A percentile compares a stretch with the other conserved stretches of the same genome.
Conservation (phyloP, 2,113 vertebrate genomes). For the Varanus salvator region DNA sequence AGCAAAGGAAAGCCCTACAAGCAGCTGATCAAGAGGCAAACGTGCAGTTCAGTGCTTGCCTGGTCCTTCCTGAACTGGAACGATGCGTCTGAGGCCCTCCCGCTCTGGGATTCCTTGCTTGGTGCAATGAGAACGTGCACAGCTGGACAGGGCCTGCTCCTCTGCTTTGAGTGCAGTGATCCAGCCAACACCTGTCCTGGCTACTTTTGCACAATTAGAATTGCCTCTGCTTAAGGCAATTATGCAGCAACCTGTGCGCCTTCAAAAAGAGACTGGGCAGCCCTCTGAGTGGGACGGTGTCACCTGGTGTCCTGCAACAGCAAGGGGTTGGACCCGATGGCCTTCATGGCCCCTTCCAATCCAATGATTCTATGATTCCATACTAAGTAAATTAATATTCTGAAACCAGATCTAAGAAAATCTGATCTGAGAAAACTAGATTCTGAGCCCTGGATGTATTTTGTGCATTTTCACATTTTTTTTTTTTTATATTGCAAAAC, state of each 20-base stretch:
- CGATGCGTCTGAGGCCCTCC: background rate
- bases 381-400: background rate
- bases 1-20: background rate
- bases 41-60: background rate
- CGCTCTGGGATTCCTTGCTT: background rate
- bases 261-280: too few species aligned
- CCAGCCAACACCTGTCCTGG: too few species aligned
- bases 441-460: background rate
- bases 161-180: too few species aligned
- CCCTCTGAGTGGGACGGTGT: too few species aligned
- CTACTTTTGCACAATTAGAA: too few species aligned
- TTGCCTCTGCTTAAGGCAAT: too few species aligned
- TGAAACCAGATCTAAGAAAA: background rate
- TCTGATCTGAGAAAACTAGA: background rate
- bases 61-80: background rate
- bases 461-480: too few species aligned
- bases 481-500: background rate
- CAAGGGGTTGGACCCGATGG: too few species aligned
- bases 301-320: too few species aligned
- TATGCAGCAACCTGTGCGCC: too few species aligned
- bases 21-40: background rate
- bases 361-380: background rate
- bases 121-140: background rate
- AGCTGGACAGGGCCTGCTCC: too few species aligned
- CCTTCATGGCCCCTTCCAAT: too few species aligned